Evolutionary conservation across 2,113 vertebrate genomes (phyloP), one percentile per base, ranked within the genome.

Genomic region (Xiphias gladius): DNA sequence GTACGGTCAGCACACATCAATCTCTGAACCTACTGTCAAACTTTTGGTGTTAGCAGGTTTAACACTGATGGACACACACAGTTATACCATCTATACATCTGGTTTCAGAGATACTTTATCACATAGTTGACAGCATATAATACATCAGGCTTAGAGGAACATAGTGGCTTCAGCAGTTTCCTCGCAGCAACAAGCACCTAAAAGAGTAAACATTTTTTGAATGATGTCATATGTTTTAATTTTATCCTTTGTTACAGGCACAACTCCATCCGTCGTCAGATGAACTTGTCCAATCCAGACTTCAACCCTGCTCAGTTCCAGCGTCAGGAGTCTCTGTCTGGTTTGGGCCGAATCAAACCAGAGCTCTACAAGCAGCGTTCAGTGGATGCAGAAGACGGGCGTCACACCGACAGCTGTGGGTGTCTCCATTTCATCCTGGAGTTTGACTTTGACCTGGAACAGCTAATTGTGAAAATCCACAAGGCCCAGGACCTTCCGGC

Each of bases 401-500:
- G 95, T 20, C 94, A 94, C 73, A 88, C 93, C 8, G 95, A 96
- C 82, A 96, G 93, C 82, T 99, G 97, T 48, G 98, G 98, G 8
- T 96, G 95, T 62, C 96, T 99, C 79, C 96, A 97, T 89, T 98
- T 99, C 41, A 95, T 99, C 86, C 92, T 99, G 73, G 99, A 99
- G 90, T 99, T 98, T 26, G 98, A 99, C 88, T 99, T 97, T 77
- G 97, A 99, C 86, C 92, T 99, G 82, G 98, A 99, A 90, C 98
- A 99, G 94, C 96, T 99, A 84, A 98, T 99, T 0, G 97, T 99
- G 89, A 99, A 99, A 94, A 98, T 99, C 88, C 97, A 99, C 94
- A 97, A 96, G 93, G 98, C 98, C 70, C 94, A 97, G 90, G 97
- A 98, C 86, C 94, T 99, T 83, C 98, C 98, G 0, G 98, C 97